A percentile compares a stretch with the other conserved stretches of the same genome.
Conservation (phyloP, 2,888 invertebrate genomes). For the Lasius fuliginosus region DNA sequence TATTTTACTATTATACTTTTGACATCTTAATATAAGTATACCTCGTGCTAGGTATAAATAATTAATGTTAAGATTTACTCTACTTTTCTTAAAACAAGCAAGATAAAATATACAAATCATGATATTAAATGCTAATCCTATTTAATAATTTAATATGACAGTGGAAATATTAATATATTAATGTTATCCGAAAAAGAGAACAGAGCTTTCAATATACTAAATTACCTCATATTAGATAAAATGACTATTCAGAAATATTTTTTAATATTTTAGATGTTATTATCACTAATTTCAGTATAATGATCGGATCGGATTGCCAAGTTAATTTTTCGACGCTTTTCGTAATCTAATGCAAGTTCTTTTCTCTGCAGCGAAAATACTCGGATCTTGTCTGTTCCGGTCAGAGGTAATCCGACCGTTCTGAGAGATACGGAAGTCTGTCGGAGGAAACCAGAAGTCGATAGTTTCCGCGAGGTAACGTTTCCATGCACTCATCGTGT, state of each 20-base stretch:
- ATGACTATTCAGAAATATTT: background rate
- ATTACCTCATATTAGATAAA: background rate
- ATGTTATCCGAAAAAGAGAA: background rate
- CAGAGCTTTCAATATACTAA: background rate
- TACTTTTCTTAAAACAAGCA: background rate
- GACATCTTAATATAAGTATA: background rate
- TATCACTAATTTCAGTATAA: background rate
- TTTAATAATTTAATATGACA: background rate
- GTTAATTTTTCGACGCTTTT: conserved; percentile 18
- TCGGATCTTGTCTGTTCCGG: conserved; percentile 71
- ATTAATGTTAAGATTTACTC: background rate
- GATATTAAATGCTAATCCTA: background rate
- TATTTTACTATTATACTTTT: background rate
- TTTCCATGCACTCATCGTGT: conserved; percentile 68
- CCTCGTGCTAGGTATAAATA: background rate
- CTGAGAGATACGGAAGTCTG: conserved; percentile 67
- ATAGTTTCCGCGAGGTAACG: conserved; percentile 71
- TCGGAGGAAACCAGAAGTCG: conserved; percentile 73
- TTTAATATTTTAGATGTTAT: background rate
- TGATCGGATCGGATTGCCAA: background rate
- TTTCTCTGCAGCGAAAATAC: conserved; percentile 42
- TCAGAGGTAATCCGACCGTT: conserved; percentile 67
- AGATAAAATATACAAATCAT: background rate
- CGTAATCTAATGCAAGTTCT: conserved; percentile 18
- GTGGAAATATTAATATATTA: background rate